These are phyloP conservation scores for Julus scanicus DNA, from an alignment of 2,888 invertebrate species.

Conservation along the genomic window DNA sequence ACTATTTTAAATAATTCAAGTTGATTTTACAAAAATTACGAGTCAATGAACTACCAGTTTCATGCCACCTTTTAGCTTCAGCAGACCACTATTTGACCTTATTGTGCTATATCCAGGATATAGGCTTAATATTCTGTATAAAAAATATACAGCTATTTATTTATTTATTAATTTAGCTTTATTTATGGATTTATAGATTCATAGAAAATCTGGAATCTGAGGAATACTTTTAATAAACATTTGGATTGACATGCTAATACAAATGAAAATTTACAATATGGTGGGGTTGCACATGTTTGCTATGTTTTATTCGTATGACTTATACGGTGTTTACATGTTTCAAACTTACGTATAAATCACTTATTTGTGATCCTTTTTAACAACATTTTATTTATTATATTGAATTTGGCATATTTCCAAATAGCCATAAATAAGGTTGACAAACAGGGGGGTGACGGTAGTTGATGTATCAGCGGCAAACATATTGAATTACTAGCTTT, in stretches of 20 bases:
- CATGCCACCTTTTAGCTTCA: not conserved
- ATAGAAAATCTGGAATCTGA: too few relatives aligned
- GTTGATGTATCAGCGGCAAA: not conserved
- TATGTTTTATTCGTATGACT: too few relatives aligned
- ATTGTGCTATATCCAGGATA: not conserved
- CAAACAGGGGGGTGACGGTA: not conserved
- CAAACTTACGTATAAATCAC: not conserved
- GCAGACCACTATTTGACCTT: not conserved
- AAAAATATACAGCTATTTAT: not conserved
- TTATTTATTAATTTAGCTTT: not conserved
- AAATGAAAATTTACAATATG: too few relatives aligned
- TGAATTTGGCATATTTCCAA: not conserved
- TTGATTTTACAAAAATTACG: not conserved
- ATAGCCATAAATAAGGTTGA: not conserved
- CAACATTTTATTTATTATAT: conserved; percentile 1
- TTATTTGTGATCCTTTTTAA: not conserved
- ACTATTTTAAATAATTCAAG: not conserved
- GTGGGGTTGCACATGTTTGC: too few relatives aligned
- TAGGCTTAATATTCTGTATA: not conserved
- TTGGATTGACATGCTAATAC: too few relatives aligned
- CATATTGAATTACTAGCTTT: not conserved
- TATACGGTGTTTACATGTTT: not conserved
- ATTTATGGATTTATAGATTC: too few relatives aligned
- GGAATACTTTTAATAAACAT: too few relatives aligned
- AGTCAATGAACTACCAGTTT: not conserved